Conservation (phyloP, 2,113 vertebrate genomes). For the Amazona guildingii region DNA sequence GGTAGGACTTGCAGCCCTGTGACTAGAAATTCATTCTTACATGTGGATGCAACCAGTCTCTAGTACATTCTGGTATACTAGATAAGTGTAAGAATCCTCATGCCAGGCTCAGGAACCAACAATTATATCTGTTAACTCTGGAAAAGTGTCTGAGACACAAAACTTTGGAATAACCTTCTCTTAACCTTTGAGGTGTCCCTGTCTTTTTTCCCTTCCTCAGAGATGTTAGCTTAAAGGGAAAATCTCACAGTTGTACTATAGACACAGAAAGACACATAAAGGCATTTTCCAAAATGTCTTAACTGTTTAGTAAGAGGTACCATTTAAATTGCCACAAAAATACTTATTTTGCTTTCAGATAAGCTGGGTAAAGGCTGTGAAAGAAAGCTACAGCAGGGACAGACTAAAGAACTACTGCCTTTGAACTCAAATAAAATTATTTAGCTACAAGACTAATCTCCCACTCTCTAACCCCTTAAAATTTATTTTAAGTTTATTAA, state of each 20-base stretch:
- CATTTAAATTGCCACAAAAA: not conserved
- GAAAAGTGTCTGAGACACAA: not conserved
- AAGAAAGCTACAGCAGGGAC: not conserved
- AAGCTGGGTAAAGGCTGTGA: not conserved
- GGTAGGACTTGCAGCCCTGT: not conserved
- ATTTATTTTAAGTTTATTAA: not conserved
- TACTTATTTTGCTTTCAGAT: not conserved
- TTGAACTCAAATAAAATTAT: not conserved
- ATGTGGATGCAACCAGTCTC: not conserved
- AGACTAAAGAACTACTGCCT: not conserved
- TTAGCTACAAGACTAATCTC: not conserved
- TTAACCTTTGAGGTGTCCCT: fast-evolving
- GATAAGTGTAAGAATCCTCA: not conserved
- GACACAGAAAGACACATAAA: not conserved
- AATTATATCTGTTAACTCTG: not conserved
- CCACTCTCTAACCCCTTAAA: not conserved
- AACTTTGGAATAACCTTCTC: not conserved
- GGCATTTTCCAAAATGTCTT: not conserved
- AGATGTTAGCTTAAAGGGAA: not conserved
- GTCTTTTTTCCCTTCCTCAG: not conserved
- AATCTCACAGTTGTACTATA: not conserved
- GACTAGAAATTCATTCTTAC: not conserved
- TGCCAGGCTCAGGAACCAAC: not conserved
- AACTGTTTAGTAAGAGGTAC: not conserved
- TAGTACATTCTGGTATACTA: fast-evolving